Percentiles rank a stretch among this genome's conserved stretches.
phyloP scores from a whole-genome alignment of 2,113 vertebrate species.

The Clarias macrocephalus region DNA sequence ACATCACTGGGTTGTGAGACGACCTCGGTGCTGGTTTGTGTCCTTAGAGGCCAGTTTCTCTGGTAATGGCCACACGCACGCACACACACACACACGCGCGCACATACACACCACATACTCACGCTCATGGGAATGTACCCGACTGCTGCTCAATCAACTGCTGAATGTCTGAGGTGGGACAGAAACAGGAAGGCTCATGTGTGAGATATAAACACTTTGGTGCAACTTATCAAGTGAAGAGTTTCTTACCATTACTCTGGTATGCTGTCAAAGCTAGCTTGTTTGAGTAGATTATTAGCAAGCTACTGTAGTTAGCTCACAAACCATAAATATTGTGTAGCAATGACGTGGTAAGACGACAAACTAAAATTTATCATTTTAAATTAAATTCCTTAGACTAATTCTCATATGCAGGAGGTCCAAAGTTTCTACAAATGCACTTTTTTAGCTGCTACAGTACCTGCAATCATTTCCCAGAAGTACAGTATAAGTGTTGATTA shows the following conservation, averaged over 20 bases:
- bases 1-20: conserved; percentile 21
- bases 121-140: not conserved
- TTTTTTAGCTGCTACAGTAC: too few relatives aligned
- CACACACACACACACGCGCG: not conserved
- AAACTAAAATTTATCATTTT: not conserved
- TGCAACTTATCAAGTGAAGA: too few relatives aligned
- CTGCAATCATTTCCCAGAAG: not conserved
- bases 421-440: not conserved
- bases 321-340: not conserved
- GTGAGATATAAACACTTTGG: not conserved
- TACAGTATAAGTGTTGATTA: not conserved
- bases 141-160: not conserved
- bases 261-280: not conserved
- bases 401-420: not conserved
- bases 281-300: not conserved
- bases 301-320: not conserved
- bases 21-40: conserved; percentile 34
- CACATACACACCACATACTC: not conserved
- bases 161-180: not conserved
- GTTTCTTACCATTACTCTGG: not conserved
- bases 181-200: not conserved
- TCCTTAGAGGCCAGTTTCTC: conserved; percentile 37
- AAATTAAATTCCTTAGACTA: not conserved
- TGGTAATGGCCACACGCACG: conserved; percentile 43
- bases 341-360: not conserved